Conservation (phyloP, 92 coral and sea anemone genomes). For the Heliopora coerulea region DNA sequence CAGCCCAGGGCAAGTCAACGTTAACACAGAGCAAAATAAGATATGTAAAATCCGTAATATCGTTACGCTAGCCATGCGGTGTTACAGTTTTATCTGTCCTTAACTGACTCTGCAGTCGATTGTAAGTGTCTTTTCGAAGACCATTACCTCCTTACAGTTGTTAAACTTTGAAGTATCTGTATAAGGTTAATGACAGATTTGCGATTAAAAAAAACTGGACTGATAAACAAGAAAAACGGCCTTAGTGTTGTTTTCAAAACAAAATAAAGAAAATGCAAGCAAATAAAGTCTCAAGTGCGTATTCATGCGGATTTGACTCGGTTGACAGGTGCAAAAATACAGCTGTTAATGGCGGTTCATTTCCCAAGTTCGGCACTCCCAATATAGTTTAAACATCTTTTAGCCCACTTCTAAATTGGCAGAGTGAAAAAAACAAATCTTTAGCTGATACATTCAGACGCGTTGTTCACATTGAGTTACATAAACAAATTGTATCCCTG, state of each 20-base stretch:
- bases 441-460: too few relatives aligned
- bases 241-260: neutral
- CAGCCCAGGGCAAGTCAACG: neutral
- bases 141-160: too few relatives aligned
- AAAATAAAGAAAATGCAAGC: neutral
- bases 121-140: too few relatives aligned
- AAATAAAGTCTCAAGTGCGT: neutral
- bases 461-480: too few relatives aligned
- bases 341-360: slow-evolving; percentile 19
- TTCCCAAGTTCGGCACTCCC: too few relatives aligned
- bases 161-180: too few relatives aligned
- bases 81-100: too few relatives aligned
- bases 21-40: neutral
- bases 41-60: neutral
- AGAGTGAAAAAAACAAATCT: neutral
- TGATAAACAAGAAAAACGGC: neutral
- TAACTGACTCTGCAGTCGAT: too few relatives aligned
- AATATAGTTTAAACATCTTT: neutral
- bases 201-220: too few relatives aligned
- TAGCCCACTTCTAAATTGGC: neutral
- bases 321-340: slow-evolving; percentile 1
- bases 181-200: too few relatives aligned
- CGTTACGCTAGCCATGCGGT: neutral
- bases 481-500: too few relatives aligned
- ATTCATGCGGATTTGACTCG: slow-evolving; percentile 1